Percentiles rank a stretch among this genome's conserved stretches.
phyloP scores from a whole-genome alignment of 2,888 invertebrate species.

The Ceratothoa steindachneri region DNA sequence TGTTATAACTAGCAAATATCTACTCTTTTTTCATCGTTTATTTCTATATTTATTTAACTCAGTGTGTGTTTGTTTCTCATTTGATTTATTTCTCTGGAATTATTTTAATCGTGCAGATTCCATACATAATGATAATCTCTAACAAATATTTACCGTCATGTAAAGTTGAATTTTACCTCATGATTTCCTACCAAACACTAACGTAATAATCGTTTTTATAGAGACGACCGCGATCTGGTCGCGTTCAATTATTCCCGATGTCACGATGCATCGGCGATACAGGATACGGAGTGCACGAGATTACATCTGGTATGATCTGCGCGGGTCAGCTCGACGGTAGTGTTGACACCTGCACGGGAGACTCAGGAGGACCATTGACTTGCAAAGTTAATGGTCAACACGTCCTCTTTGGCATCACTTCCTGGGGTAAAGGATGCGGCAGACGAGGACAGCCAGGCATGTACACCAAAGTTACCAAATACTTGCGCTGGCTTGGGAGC shows the following conservation, averaged over 20 bases:
- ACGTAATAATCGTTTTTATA: no score
- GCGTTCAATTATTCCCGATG: constrained; percentile 65
- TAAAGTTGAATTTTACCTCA: no score
- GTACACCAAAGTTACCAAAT: constrained; percentile 65
- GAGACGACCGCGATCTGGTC: constrained; percentile 63
- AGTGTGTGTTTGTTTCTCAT: no score
- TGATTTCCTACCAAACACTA: no score
- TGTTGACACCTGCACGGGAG: constrained; percentile 75
- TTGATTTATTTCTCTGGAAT: no score
- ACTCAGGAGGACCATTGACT: constrained; percentile 77
- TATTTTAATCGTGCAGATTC: no score
- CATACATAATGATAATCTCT: no score
- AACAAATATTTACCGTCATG: no score
- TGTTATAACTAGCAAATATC: no score
- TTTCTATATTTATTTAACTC: no score
- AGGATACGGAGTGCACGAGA: constrained; percentile 62
- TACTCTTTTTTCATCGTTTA: no score
- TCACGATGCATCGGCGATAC: constrained; percentile 63
- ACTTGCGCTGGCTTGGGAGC: constrained; percentile 62
- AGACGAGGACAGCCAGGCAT: constrained; percentile 70
- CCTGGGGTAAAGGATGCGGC: constrained; percentile 76
- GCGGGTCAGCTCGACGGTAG: constrained; percentile 72
- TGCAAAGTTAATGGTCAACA: constrained; percentile 56
- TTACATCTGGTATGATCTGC: constrained; percentile 71
- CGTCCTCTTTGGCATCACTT: constrained; percentile 61